phyloP scores from a whole-genome alignment of 2,113 vertebrate species.

The Beaufortia kweichowensis region DNA sequence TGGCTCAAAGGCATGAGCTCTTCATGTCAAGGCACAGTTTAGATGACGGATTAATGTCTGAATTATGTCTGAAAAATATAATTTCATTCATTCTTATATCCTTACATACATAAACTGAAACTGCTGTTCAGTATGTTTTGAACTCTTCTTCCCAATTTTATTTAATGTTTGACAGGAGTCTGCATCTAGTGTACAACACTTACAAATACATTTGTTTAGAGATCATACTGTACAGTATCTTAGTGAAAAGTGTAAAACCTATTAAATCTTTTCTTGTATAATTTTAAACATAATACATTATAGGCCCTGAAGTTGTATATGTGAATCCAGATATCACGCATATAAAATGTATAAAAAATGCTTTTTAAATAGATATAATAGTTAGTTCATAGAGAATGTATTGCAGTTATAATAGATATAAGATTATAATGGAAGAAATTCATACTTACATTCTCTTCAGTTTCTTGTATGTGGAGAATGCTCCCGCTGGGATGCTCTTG shows the following conservation, averaged over 20 bases:
- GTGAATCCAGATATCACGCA: too few species aligned
- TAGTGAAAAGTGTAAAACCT: too few species aligned
- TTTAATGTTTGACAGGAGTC: background rate
- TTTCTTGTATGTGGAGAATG: conserved; percentile 94
- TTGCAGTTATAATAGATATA: too few species aligned
- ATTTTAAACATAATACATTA: too few species aligned
- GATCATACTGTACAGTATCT: background rate
- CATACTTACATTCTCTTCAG: conserved; percentile 96
- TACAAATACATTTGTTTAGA: background rate
- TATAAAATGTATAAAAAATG: background rate
- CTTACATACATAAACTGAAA: too few species aligned
- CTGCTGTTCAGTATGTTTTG: background rate
- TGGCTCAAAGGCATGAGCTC: background rate
- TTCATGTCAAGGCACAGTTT: background rate
- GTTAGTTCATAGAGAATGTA: too few species aligned
- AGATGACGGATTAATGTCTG: background rate
- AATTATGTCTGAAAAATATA: conserved; percentile 2
- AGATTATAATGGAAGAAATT: conserved; percentile 45
- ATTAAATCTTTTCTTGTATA: too few species aligned
- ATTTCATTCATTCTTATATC: background rate
- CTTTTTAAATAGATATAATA: background rate
- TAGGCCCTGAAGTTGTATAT: too few species aligned
- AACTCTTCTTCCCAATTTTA: background rate
- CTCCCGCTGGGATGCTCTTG: conserved; percentile 88
- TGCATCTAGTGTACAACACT: background rate